A percentile compares a stretch with the other conserved stretches of the same genome.
phyloP scores from a whole-genome alignment of 2,888 invertebrate genomes.

The Hecatera dysodea region DNA sequence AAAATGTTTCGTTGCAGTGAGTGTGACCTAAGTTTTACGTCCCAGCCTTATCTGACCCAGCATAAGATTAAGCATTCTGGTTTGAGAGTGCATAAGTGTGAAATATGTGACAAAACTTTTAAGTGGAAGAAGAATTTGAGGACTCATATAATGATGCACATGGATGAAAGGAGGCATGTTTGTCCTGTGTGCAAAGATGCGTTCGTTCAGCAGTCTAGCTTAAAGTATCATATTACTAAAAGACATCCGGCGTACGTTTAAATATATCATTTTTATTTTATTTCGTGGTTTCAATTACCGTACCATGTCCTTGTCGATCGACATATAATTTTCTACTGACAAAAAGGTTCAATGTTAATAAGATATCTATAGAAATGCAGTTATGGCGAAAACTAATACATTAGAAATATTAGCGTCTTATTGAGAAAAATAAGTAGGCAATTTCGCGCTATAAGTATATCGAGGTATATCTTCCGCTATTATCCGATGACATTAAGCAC shows the following conservation, averaged over 20 bases:
- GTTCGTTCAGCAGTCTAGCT: constrained; percentile 74
- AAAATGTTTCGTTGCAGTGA: constrained; percentile 64
- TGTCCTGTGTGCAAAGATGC: constrained; percentile 74
- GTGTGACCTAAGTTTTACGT: constrained; percentile 67
- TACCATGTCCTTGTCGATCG: background rate
- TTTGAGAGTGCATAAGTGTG: constrained; percentile 63
- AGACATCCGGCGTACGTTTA: constrained; percentile 68
- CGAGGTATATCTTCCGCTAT: too few relatives aligned
- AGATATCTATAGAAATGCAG: background rate
- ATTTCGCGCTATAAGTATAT: too few relatives aligned
- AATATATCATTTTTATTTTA: constrained; percentile 14
- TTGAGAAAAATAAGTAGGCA: too few relatives aligned
- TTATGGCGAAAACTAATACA: background rate
- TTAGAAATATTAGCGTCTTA: too few relatives aligned
- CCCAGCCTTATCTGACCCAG: constrained; percentile 58
- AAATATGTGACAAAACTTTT: constrained; percentile 73
- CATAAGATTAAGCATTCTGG: constrained; percentile 54
- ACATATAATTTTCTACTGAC: background rate
- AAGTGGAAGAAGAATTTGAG: constrained; percentile 56
- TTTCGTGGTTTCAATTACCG: constrained; percentile 29
- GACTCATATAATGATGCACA: constrained; percentile 72
- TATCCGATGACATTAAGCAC: too few relatives aligned
- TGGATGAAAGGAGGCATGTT: constrained; percentile 69
- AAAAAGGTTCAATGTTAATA: background rate
- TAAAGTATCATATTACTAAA: constrained; percentile 73